Percentiles rank a stretch among this genome's conserved stretches.
phyloP scores from a whole-genome alignment of 2,797 vertebrate species.

The Falco concolor region DNA sequence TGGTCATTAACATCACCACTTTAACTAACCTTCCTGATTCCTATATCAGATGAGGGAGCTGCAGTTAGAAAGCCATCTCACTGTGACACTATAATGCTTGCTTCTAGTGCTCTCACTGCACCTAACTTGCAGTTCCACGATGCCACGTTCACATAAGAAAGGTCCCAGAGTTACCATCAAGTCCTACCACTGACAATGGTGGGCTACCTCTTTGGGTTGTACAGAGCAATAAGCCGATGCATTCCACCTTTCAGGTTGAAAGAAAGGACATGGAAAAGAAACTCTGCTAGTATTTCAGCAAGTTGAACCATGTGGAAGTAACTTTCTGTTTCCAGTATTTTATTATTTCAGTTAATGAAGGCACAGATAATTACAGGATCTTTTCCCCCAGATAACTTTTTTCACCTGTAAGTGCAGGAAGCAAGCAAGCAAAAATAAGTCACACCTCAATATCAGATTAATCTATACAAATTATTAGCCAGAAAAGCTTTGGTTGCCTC shows the following conservation, averaged over 20 bases:
- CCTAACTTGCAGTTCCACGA: background rate
- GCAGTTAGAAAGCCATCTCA: background rate
- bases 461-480: background rate
- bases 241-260: background rate
- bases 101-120: background rate
- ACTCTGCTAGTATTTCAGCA: background rate
- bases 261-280: background rate
- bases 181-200: background rate
- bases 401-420: background rate
- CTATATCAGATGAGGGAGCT: background rate
- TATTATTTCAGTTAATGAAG: background rate
- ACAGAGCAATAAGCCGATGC: background rate
- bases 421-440: background rate
- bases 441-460: background rate
- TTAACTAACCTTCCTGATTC: background rate
- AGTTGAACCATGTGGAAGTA: background rate
- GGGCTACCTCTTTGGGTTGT: background rate
- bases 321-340: background rate
- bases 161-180: background rate
- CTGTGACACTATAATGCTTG: background rate
- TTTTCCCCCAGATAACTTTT: background rate
- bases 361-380: background rate
- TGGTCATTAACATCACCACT: background rate
- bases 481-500: background rate
- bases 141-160: background rate